Conservation (phyloP, 2,888 invertebrate genomes). For the Artemia sinica region DNA sequence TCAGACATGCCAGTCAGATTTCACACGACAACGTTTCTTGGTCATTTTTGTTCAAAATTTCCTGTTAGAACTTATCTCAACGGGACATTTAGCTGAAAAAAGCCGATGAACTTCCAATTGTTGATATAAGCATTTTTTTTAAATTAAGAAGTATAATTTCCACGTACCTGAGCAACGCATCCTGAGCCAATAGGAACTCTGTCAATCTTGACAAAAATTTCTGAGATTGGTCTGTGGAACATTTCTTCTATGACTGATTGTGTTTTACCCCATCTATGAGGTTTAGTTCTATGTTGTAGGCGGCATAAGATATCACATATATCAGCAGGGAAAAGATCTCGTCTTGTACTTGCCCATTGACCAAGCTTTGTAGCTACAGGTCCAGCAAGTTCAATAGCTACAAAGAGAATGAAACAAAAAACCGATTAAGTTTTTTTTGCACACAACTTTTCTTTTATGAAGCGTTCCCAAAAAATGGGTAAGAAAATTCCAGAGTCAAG, state of each 20-base stretch:
- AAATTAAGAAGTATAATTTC: too few relatives aligned
- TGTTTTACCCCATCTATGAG: constrained; percentile 34
- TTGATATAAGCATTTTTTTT: too few relatives aligned
- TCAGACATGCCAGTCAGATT: too few relatives aligned
- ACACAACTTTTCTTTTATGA: too few relatives aligned
- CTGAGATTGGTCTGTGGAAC: constrained; percentile 32
- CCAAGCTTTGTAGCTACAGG: constrained; percentile 38
- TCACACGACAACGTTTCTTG: too few relatives aligned
- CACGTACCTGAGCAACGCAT: constrained; percentile 36
- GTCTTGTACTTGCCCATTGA: constrained; percentile 37
- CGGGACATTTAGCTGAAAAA: too few relatives aligned
- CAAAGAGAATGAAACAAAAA: constrained; percentile 24
- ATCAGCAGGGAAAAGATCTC: constrained; percentile 35
- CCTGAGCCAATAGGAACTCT: constrained; percentile 37
- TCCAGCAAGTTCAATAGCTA: constrained; percentile 33
- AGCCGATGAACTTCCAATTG: too few relatives aligned
- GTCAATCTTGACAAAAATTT: constrained; percentile 32
- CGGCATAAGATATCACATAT: constrained; percentile 32
- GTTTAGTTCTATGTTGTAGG: constrained; percentile 31
- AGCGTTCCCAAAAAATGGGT: too few relatives aligned
- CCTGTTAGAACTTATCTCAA: too few relatives aligned
- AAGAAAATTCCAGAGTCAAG: too few relatives aligned
- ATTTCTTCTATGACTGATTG: constrained; percentile 29
- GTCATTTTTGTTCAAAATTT: too few relatives aligned
- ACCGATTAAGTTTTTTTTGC: background rate